Percentiles rank a stretch among this genome's conserved stretches.
These are phyloP conservation scores for Melanocharis versteri DNA, from an alignment of 2,113 vertebrate genomes.

Conservation along the genomic window DNA sequence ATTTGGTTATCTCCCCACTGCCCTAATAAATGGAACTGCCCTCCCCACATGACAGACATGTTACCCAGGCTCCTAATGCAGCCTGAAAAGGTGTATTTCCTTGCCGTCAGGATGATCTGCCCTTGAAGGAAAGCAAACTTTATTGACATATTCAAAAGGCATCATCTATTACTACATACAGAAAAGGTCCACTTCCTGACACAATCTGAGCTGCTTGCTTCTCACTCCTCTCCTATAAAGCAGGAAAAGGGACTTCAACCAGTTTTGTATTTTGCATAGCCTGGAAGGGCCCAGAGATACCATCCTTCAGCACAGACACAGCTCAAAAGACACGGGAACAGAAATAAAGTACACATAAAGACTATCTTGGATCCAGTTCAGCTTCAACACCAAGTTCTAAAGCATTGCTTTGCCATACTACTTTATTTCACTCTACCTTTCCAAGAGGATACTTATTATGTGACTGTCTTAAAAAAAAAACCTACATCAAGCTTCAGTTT, in stretches of 20 bases:
- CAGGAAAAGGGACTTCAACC: neutral
- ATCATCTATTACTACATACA: neutral
- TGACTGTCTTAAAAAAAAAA: neutral
- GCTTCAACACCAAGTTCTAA: neutral
- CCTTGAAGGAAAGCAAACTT: neutral
- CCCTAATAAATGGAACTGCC: neutral
- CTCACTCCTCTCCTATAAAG: neutral
- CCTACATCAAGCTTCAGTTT: neutral
- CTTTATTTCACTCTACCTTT: neutral
- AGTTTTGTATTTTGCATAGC: neutral
- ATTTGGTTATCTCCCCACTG: neutral
- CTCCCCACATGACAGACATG: neutral
- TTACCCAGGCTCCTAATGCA: neutral
- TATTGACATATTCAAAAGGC: neutral
- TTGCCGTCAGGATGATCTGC: neutral
- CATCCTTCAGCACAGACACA: neutral
- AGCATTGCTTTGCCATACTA: neutral
- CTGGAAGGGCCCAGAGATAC: neutral
- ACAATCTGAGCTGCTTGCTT: neutral
- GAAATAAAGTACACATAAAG: neutral
- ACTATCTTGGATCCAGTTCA: neutral
- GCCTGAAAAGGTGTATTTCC: neutral
- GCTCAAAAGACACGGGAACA: neutral
- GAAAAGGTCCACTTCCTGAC: neutral
- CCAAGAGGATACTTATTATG: neutral